A percentile compares a stretch with the other conserved stretches of the same genome.
These are phyloP conservation scores for Tragelaphus strepsiceros DNA, from an alignment of 2,113 vertebrate species.

Conservation along the genomic window DNA sequence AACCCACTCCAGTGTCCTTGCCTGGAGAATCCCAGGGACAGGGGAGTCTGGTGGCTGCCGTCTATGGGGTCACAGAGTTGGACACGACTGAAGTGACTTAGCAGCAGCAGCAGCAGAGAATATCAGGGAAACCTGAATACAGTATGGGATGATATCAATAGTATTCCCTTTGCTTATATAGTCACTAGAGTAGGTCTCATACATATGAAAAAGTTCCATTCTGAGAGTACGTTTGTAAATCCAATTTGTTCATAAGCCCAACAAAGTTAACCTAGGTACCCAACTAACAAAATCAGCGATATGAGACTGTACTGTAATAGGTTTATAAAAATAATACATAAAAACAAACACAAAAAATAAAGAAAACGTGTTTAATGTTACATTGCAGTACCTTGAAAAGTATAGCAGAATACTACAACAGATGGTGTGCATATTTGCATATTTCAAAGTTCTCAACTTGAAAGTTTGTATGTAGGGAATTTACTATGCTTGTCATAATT, in stretches of 20 bases:
- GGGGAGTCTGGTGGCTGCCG: too few species aligned
- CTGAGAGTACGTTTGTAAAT: neutral
- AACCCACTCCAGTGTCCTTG: too few species aligned
- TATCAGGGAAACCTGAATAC: neutral
- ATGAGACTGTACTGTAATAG: neutral
- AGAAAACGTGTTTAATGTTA: neutral
- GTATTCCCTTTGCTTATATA: neutral
- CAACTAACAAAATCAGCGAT: neutral
- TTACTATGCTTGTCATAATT: neutral
- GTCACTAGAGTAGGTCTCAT: neutral
- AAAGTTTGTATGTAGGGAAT: neutral
- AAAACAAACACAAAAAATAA: neutral
- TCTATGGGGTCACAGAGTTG: too few species aligned
- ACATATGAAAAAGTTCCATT: neutral
- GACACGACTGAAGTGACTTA: too few species aligned
- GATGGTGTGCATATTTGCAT: neutral
- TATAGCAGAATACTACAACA: neutral
- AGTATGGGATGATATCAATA: neutral
- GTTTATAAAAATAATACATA: neutral
- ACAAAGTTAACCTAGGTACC: neutral
- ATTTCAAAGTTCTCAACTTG: neutral
- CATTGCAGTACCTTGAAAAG: neutral
- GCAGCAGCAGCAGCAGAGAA: neutral
- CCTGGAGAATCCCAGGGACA: too few species aligned
- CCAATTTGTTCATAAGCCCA: neutral